Percentiles rank a stretch among this genome's conserved stretches.
Conservation (phyloP, 2,797 vertebrate species). For the Rhynchonycteris naso region DNA sequence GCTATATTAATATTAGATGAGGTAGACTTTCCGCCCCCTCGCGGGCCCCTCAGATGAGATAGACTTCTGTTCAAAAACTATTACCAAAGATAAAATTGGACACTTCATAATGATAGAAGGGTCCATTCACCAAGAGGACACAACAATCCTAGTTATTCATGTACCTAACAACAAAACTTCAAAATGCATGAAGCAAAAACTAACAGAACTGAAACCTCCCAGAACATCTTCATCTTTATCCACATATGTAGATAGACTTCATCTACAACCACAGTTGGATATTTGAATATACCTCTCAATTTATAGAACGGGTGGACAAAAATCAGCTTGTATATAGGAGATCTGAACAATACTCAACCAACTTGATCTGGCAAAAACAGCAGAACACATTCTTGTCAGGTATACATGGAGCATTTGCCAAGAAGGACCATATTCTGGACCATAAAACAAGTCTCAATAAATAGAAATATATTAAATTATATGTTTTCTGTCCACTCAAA, state of each 20-base stretch:
- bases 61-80: background rate
- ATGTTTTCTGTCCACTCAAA: background rate
- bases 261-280: background rate
- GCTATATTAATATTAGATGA: background rate
- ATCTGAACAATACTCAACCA: background rate
- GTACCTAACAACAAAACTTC: background rate
- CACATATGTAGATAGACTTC: background rate
- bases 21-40: background rate
- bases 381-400: background rate
- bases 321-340: background rate
- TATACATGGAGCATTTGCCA: background rate
- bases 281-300: background rate
- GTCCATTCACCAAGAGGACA: background rate
- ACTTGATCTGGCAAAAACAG: background rate
- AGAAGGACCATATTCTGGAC: background rate
- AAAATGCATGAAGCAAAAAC: background rate
- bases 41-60: too few relatives aligned
- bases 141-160: background rate
- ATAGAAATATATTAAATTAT: background rate
- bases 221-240: too few relatives aligned
- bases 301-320: background rate
- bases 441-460: background rate
- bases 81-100: background rate
- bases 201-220: background rate
- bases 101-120: background rate